Evolutionary conservation across 2,888 invertebrate genomes (phyloP).

Genomic region (Linnaemya tessellans): DNA sequence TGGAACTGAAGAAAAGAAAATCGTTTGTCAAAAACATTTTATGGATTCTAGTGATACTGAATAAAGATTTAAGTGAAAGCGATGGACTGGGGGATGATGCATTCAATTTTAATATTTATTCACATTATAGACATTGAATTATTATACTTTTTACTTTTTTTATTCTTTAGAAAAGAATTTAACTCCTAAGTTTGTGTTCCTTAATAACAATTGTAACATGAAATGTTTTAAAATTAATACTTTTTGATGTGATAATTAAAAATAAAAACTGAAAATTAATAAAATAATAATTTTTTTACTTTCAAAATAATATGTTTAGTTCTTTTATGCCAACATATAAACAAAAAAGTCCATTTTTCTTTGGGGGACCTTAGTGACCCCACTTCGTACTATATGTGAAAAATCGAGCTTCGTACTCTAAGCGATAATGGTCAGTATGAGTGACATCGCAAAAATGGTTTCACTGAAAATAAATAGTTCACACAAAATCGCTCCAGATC

Average conservation of each 20-base stretch:
- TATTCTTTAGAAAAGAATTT: slow-evolving; percentile 13
- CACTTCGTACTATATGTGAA: slow-evolving; percentile 30
- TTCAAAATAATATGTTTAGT: slow-evolving; percentile 21
- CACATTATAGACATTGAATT: slow-evolving; percentile 9
- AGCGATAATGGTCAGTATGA: too few relatives aligned
- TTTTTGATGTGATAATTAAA: slow-evolving; percentile 20
- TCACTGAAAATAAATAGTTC: too few relatives aligned
- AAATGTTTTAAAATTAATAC: slow-evolving; percentile 17
- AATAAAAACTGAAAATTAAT: slow-evolving; percentile 21
- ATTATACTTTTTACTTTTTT: slow-evolving; percentile 24
- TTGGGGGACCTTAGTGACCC: slow-evolving; percentile 41
- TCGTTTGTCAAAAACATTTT: slow-evolving; percentile 23
- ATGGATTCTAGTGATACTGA: slow-evolving; percentile 22
- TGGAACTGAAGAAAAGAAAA: slow-evolving; percentile 28
- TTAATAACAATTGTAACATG: slow-evolving; percentile 18
- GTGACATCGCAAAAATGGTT: too few relatives aligned
- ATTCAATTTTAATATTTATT: slow-evolving; percentile 17
- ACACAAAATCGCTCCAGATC: too few relatives aligned
- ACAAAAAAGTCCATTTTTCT: slow-evolving; percentile 18
- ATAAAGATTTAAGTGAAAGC: slow-evolving; percentile 21
- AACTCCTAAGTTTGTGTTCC: slow-evolving; percentile 17
- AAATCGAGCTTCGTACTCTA: slow-evolving; percentile 27
- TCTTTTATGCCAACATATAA: slow-evolving; percentile 11
- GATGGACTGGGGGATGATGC: background rate
- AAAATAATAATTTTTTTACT: slow-evolving; percentile 13